Evolutionary conservation across 2,113 vertebrate species (phyloP), one percentile per base, ranked within the genome.

Genomic region (Stictonetta naevosa): DNA sequence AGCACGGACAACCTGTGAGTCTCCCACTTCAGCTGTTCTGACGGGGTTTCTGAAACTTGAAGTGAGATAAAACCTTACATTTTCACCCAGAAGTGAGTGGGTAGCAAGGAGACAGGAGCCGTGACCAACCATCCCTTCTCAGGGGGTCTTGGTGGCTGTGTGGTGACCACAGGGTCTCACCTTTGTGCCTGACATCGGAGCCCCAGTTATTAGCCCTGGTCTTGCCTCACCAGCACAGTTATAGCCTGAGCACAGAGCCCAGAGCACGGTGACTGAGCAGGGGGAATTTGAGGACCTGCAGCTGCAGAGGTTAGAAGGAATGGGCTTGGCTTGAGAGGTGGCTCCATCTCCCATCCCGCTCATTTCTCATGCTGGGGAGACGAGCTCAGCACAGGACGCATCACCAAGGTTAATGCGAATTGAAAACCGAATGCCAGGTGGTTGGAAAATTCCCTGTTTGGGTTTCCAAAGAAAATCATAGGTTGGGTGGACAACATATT

Each of bases 361-460:
- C 26, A 3, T 73, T 82, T 50, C 55, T 81, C n/a, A 12, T 5
- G 44, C 60, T 20, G 71, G 15, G 75, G 13, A 74, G 69, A 26
- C 0, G 11, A 91, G 40, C 33, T 3, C 7, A 9, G 80, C 7
- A 20, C 74, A 67, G 78, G 36, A n/a, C 3, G 2, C 75, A 23
- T 46, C 83, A 64, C 71, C 33, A 23, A 71, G 71, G 60, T 20
- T 42, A 36, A 86, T 26, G 40, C 8, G 40, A 78, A 60, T 36
- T 28, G 50, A 38, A 64, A 75, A 44, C n/a, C 1, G 5, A 59
- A 69, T 66, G 74, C 78, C 55, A 77, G 55, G 82, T 85, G 82
- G 75, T 38, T 72, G 92, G 76, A 92, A 91, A 92, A 92, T 67
- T 90, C 80, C 92, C 89, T 48, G 23, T 31, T 69, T 42, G 86